Conservation (phyloP, 2,113 vertebrate species). For the Oreochromis niloticus region DNA sequence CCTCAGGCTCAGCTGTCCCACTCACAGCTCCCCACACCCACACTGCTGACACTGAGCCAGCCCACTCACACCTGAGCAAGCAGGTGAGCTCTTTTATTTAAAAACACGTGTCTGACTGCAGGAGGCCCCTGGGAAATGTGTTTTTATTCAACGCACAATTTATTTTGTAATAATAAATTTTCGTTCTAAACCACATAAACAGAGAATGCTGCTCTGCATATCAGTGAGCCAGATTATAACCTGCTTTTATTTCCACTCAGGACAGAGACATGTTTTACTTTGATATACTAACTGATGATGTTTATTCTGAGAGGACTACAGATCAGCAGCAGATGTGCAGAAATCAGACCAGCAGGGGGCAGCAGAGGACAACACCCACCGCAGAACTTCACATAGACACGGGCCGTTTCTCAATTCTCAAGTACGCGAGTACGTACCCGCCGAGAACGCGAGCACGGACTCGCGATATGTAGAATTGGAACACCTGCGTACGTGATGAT, state of each 20-base stretch:
- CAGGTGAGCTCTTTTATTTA: neutral
- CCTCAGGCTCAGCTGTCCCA: neutral
- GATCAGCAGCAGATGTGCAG: neutral
- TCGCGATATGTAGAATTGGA: too few species aligned
- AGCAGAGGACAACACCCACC: neutral
- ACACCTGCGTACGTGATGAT: too few species aligned
- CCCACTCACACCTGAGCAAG: neutral
- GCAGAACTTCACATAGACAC: neutral
- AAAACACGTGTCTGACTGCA: neutral
- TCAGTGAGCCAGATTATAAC: neutral
- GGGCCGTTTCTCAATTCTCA: too few species aligned
- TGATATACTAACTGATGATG: neutral
- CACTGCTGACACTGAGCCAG: neutral
- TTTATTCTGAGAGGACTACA: neutral
- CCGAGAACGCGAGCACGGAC: too few species aligned
- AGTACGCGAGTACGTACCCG: too few species aligned
- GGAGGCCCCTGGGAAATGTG: neutral
- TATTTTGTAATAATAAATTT: neutral
- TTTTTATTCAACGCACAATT: neutral
- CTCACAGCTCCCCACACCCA: neutral
- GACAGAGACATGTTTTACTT: neutral
- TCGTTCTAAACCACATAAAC: neutral
- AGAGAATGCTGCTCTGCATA: neutral
- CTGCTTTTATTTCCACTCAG: neutral
- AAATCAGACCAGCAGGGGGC: neutral